Conservation (phyloP, 2,113 vertebrate species). For the Pteronura brasiliensis region DNA sequence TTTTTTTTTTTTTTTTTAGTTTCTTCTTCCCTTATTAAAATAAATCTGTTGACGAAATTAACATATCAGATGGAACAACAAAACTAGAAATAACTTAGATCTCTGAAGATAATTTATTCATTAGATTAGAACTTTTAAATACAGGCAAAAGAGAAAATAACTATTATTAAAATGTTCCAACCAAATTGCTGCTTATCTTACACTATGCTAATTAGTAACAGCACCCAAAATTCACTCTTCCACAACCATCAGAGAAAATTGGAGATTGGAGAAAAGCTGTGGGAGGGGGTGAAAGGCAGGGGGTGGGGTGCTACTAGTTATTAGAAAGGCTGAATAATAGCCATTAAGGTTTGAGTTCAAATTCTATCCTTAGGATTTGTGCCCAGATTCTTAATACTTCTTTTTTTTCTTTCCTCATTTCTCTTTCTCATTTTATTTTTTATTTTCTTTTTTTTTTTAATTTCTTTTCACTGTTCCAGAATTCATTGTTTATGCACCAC, state of each 20-base stretch:
- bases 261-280: conserved; percentile 47
- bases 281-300: background rate
- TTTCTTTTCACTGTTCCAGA: too few relatives aligned
- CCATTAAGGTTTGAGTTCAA: conserved; percentile 58
- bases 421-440: too few relatives aligned
- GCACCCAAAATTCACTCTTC: conserved; percentile 73
- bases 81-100: conserved; percentile 80
- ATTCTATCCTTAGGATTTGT: conserved; percentile 17
- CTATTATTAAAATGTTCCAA: conserved; percentile 82
- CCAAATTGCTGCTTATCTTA: conserved; percentile 81
- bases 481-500: too few relatives aligned
- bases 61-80: conserved; percentile 78
- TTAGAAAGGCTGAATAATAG: conserved; percentile 15
- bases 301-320: background rate
- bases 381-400: background rate
- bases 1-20: background rate
- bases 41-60: conserved; percentile 74
- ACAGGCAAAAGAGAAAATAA: conserved; percentile 80
- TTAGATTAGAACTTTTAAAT: conserved; percentile 80
- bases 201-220: conserved; percentile 77
- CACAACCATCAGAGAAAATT: conserved; percentile 64
- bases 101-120: conserved; percentile 80
- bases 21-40: conserved; percentile 69
- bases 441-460: too few relatives aligned
- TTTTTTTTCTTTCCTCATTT: background rate